Evolutionary conservation across 2,797 vertebrate species (phyloP).

Genomic region (Thaleichthys pacificus): DNA sequence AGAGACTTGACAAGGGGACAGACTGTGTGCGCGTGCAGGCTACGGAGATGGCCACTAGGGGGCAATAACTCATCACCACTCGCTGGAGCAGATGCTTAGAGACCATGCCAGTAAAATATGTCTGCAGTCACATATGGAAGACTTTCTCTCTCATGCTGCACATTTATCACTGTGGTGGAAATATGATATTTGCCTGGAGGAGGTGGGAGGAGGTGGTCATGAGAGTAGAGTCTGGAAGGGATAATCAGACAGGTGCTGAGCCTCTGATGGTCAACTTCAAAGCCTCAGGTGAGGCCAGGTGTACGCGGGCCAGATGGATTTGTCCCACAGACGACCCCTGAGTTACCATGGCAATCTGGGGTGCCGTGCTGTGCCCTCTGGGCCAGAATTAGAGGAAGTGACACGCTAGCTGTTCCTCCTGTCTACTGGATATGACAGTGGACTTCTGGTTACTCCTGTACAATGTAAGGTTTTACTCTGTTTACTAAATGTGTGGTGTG

Average conservation of each 20-base stretch:
- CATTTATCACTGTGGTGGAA: not conserved
- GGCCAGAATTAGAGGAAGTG: not conserved
- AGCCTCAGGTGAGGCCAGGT: not conserved
- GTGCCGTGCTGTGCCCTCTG: not conserved
- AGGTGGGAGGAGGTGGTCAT: not conserved
- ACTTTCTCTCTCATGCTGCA: not conserved
- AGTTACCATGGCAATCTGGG: not conserved
- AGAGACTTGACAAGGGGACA: too few species aligned
- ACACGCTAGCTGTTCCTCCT: not conserved
- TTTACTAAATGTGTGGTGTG: not conserved
- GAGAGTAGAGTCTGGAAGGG: not conserved
- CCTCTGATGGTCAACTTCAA: not conserved
- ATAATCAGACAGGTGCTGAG: not conserved
- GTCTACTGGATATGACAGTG: too few species aligned
- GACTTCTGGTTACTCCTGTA: too few species aligned
- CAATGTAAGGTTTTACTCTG: not conserved
- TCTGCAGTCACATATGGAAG: not conserved
- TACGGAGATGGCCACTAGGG: constrained; percentile 28
- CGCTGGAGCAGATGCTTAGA: not conserved
- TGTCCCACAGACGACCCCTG: not conserved
- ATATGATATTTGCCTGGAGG: not conserved
- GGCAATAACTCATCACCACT: constrained; percentile 28
- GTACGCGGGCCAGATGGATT: not conserved
- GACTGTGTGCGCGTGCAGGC: not conserved
- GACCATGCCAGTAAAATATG: not conserved